These are phyloP conservation scores for Penaeus vannamei DNA, from an alignment of 1,140 invertebrate genomes.

Conservation along the genomic window DNA sequence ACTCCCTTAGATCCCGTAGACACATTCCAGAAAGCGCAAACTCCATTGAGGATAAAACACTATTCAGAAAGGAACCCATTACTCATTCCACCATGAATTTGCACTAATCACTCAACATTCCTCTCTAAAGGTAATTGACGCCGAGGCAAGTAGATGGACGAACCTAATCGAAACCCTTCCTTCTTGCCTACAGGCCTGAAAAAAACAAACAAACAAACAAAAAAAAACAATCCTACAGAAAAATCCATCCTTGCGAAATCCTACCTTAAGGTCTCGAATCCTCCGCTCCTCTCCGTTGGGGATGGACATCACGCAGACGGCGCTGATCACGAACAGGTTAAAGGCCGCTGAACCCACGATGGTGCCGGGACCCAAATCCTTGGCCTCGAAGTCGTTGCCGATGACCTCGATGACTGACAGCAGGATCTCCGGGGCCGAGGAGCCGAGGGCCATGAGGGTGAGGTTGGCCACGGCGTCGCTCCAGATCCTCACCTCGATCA, in stretches of 20 bases:
- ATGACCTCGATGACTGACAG: conserved; percentile 78
- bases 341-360: conserved; percentile 81
- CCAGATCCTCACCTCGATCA: conserved; percentile 74
- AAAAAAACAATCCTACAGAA: not conserved
- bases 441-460: conserved; percentile 80
- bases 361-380: conserved; percentile 78
- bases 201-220: not conserved
- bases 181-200: not conserved
- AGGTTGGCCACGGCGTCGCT: conserved; percentile 81
- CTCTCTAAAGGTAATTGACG: too few species aligned
- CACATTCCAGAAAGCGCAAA: too few species aligned
- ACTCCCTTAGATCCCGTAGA: too few species aligned
- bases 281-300: conserved; percentile 73
- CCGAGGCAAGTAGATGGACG: too few species aligned
- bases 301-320: conserved; percentile 76
- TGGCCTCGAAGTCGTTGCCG: conserved; percentile 75
- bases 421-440: conserved; percentile 79
- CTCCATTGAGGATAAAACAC: too few species aligned
- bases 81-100: too few species aligned
- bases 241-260: not conserved
- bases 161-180: not conserved
- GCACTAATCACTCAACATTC: too few species aligned
- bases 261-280: conserved; percentile 74
- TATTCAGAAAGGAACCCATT: too few species aligned
- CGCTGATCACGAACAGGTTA: conserved; percentile 78